Percentiles rank a stretch among this genome's conserved stretches.
Conservation (phyloP, 2,888 invertebrate genomes). For the Cerastis rubricosa region DNA sequence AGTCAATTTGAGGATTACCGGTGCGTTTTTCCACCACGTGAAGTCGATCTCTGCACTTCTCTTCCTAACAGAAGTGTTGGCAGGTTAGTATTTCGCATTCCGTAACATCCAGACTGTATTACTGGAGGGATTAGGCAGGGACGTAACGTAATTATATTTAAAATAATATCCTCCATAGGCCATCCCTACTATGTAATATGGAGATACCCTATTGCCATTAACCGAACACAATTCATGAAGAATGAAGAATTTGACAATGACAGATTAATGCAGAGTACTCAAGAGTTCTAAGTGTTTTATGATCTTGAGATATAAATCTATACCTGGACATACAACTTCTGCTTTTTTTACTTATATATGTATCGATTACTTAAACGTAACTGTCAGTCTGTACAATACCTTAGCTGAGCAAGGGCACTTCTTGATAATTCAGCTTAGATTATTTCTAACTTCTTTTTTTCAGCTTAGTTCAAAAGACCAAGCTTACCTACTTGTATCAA, state of each 20-base stretch:
- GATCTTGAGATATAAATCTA: neutral
- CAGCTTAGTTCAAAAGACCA: neutral
- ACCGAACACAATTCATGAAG: too few species aligned
- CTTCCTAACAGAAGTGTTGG: neutral
- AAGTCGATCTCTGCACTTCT: slow-evolving; percentile 6
- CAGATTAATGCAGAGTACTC: neutral
- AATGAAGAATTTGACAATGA: neutral
- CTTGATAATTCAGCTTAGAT: neutral
- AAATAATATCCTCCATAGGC: neutral
- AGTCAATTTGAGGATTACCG: slow-evolving; percentile 41
- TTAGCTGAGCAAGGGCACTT: neutral
- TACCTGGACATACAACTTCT: neutral
- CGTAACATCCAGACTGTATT: neutral
- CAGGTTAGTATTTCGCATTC: slow-evolving; percentile 27
- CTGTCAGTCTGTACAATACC: neutral
- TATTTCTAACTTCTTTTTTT: neutral
- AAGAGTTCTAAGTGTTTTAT: neutral
- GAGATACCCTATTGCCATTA: too few species aligned
- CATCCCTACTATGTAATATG: too few species aligned
- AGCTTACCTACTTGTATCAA: neutral
- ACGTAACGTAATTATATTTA: neutral
- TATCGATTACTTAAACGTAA: neutral
- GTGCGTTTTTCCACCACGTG: slow-evolving; percentile 35
- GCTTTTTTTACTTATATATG: too few species aligned
- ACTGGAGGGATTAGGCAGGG: neutral